Base-by-base conservation (phyloP, 1,140 invertebrate species). In the Drosophila kanapiae region DNA sequence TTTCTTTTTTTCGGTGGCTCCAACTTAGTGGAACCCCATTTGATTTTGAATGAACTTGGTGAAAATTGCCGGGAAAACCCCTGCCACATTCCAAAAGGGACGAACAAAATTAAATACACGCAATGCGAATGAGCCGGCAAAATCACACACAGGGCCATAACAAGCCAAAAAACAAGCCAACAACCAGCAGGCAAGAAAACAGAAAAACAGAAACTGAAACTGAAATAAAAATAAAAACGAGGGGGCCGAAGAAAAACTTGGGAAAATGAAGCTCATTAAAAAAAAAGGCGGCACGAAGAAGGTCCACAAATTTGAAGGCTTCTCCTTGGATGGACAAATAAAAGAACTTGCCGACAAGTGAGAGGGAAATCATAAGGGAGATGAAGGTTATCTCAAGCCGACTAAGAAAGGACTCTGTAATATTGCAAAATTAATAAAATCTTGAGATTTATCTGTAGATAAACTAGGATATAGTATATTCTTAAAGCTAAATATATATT, bases 1-100 rank as follows among this genome's bases (percentile, higher is more conserved):
- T n/a, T n/a, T n/a, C n/a, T 23, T 23, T 51, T 51, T 33, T 18
- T 53, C 3, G 49, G 49, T n/a, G 31, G 8, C 42, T 47, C 40
- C 48, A 69, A 18, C 42, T 23, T 35, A 49, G 65, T 56, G 64
- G 74, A 77, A 76, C 75, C 78, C 78, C 86, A 90, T 90, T 90
- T 90, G 85, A 90, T 91, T 90, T 90, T 90, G 86, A 82, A 90
- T 91, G 88, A 90, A 90, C 82, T 88, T 80, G 71, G 78, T 85
- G 77, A 88, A 90, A 88, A 83, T 88, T 90, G 85, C 70, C 64
- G 58, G 74, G 57, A 13, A 61, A 33, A 23, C 23, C 23, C 23
- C 23, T 23, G 23, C 23, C 23, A 23, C 23, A 23, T 23, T 23
- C 23, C 23, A 23, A 65, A 77, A 59, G 64, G 75, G 75, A 68